Percentiles rank a stretch among this genome's conserved stretches.
Conservation (phyloP, 2,888 invertebrate genomes). For the Eupeodes luniger region DNA sequence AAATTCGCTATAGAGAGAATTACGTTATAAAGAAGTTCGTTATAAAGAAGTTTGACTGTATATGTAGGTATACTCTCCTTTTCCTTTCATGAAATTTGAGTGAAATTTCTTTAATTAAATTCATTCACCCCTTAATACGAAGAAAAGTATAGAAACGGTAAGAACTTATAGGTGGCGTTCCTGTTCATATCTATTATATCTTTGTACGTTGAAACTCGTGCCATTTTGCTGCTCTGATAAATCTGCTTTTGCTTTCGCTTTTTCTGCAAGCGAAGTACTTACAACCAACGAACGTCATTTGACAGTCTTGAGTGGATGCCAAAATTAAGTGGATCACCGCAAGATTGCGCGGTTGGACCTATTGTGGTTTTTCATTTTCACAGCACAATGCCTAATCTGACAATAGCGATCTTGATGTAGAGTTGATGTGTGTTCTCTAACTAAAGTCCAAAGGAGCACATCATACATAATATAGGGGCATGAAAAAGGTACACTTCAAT, state of each 20-base stretch:
- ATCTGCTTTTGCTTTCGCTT: constrained; percentile 12
- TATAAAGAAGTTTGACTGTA: too few species aligned
- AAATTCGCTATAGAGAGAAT: too few species aligned
- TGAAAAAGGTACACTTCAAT: constrained; percentile 13
- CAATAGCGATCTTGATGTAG: neutral
- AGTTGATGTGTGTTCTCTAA: neutral
- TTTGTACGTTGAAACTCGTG: constrained; percentile 41
- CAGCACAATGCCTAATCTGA: constrained; percentile 44
- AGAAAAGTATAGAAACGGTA: neutral
- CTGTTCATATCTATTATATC: neutral
- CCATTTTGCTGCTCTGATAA: constrained; percentile 54
- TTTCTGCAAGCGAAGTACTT: constrained; percentile 38
- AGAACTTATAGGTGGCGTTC: neutral
- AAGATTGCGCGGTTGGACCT: constrained; percentile 46
- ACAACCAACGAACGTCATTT: neutral
- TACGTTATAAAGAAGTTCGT: too few species aligned
- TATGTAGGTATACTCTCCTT: neutral
- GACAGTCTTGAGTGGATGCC: constrained; percentile 60
- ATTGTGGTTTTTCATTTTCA: constrained; percentile 67
- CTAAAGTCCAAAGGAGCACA: neutral
- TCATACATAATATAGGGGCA: constrained; percentile 52
- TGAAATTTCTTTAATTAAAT: constrained; percentile 68
- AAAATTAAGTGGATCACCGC: constrained; percentile 54
- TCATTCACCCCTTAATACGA: constrained; percentile 58
- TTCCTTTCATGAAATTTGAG: neutral